These are phyloP conservation scores for Pseudachorutes palmiensis DNA, from an alignment of 1,140 invertebrate species.

Conservation along the genomic window DNA sequence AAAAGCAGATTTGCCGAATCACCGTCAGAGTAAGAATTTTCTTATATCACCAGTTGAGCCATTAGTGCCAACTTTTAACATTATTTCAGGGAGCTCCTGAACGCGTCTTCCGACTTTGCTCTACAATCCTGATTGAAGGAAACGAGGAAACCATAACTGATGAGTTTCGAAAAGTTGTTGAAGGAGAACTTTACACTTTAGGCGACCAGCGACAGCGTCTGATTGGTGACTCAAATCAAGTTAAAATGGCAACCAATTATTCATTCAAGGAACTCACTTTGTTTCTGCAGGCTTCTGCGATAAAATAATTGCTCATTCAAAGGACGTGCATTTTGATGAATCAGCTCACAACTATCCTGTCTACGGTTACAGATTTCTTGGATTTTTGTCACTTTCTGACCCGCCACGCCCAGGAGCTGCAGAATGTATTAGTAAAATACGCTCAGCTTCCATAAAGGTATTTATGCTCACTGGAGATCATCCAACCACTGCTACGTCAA, in stretches of 20 bases:
- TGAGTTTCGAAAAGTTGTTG: slow-evolving; percentile 49
- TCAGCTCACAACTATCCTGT: slow-evolving; percentile 46
- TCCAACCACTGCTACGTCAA: slow-evolving; percentile 98
- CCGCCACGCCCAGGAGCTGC: slow-evolving; percentile 48
- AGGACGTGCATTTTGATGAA: slow-evolving; percentile 38
- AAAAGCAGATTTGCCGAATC: background rate
- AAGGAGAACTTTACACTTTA: background rate
- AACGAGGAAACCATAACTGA: slow-evolving; percentile 53
- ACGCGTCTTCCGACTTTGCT: slow-evolving; percentile 68
- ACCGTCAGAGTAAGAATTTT: background rate
- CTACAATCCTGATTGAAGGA: slow-evolving; percentile 60
- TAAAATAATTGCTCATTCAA: slow-evolving; percentile 41
- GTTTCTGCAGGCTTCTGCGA: slow-evolving; percentile 63
- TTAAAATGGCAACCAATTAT: slow-evolving; percentile 62
- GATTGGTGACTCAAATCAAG: slow-evolving; percentile 38
- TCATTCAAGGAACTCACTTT: slow-evolving; percentile 76
- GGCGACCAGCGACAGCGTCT: background rate
- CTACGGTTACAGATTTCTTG: background rate
- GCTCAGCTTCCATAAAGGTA: slow-evolving; percentile 40
- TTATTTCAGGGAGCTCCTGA: slow-evolving; percentile 69
- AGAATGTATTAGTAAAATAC: slow-evolving; percentile 39
- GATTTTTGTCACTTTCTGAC: slow-evolving; percentile 46
- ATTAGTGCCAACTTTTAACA: slow-evolving; percentile 9
- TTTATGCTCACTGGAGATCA: slow-evolving; percentile 62
- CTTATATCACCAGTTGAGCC: background rate